Percentiles rank a stretch among this genome's conserved stretches.
Conservation (phyloP, 2,888 invertebrate genomes). For the Catocala sponsa region DNA sequence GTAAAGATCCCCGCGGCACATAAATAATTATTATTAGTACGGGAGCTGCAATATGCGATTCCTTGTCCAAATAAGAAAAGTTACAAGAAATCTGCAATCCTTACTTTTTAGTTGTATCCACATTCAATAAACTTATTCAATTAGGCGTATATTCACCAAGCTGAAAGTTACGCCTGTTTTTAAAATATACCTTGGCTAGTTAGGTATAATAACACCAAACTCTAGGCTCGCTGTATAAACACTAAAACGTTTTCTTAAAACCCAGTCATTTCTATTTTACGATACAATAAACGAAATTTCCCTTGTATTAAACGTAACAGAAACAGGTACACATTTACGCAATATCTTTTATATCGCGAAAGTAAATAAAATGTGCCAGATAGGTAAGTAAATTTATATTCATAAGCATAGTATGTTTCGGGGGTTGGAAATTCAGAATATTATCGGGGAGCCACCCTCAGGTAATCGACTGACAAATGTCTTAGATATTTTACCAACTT, state of each 20-base stretch:
- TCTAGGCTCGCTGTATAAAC: neutral
- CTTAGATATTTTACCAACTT: conserved; percentile 85
- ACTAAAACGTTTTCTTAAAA: conserved; percentile 4
- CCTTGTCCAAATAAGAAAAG: too few species aligned
- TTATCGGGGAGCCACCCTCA: conserved; percentile 75
- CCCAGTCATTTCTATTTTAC: conserved; percentile 2
- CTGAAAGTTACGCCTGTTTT: too few species aligned
- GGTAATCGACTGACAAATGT: conserved; percentile 88
- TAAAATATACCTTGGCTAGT: too few species aligned
- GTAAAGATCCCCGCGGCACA: too few species aligned
- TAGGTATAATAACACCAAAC: too few species aligned
- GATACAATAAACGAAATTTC: conserved; percentile 17
- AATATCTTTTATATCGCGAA: conserved; percentile 41
- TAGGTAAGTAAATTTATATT: conserved; percentile 79
- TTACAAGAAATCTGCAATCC: too few species aligned
- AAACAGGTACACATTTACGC: conserved; percentile 25
- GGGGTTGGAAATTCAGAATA: conserved; percentile 78
- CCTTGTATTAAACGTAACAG: conserved; percentile 19
- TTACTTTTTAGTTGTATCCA: too few species aligned
- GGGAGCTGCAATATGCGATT: too few species aligned
- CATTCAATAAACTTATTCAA: too few species aligned
- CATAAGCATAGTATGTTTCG: conserved; percentile 74
- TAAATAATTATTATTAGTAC: too few species aligned
- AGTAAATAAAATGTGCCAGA: conserved; percentile 62
- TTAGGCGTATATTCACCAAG: too few species aligned